These are phyloP conservation scores for Heliconius hermathena DNA, from an alignment of 1,140 invertebrate genomes.

Conservation along the genomic window DNA sequence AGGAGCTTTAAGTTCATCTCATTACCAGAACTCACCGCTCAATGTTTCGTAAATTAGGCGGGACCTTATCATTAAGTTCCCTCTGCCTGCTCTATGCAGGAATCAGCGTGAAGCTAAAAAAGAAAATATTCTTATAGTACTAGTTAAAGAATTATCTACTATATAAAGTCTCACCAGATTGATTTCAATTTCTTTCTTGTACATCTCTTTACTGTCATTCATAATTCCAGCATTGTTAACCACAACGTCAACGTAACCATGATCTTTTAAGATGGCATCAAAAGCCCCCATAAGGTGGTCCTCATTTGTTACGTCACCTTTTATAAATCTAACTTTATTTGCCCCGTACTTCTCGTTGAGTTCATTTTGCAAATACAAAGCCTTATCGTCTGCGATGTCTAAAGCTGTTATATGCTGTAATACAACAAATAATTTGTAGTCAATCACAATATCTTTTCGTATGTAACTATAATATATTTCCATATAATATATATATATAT, in stretches of 20 bases:
- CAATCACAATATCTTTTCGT: no score
- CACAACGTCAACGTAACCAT: constrained; percentile 84
- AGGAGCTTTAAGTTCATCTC: no score
- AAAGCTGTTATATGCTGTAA: constrained; percentile 41
- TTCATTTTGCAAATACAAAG: constrained; percentile 35
- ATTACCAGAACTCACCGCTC: no score
- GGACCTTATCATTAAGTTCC: no score
- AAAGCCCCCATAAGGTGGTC: constrained; percentile 83
- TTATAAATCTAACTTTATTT: constrained; percentile 54
- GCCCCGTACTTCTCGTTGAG: constrained; percentile 46
- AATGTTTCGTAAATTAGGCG: no score
- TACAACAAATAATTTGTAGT: neutral
- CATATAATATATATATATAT: no score
- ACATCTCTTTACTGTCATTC: constrained; percentile 48
- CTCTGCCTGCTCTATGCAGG: no score
- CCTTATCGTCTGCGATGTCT: constrained; percentile 24
- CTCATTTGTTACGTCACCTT: constrained; percentile 85
- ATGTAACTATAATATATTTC: no score
- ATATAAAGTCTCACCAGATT: constrained; percentile 57
- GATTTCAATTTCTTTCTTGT: constrained; percentile 51
- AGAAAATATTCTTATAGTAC: no score
- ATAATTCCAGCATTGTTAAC: constrained; percentile 84
- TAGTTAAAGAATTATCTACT: no score
- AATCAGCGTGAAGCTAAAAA: no score
- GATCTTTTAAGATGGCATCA: constrained; percentile 74